Conservation (phyloP, 1,140 invertebrate species). For the Schlechtendalia chinensis region DNA sequence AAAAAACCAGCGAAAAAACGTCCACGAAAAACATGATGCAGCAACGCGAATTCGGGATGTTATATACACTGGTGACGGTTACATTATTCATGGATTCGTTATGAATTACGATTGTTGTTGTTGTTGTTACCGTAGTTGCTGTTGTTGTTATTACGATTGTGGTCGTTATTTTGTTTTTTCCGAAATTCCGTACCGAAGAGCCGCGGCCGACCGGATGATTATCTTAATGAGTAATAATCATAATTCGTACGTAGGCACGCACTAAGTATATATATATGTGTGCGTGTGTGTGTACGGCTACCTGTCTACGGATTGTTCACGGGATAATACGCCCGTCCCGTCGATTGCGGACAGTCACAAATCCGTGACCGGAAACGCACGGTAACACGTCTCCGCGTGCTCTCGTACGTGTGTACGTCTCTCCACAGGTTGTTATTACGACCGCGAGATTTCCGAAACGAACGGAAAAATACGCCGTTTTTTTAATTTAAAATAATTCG, state of each 20-base stretch:
- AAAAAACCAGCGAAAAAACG: neutral
- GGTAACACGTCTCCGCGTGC: no score
- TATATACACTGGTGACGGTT: neutral
- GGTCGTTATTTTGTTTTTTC: constrained; percentile 16
- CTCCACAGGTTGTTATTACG: neutral
- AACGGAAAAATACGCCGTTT: neutral
- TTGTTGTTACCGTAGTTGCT: neutral
- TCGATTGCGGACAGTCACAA: constrained; percentile 33
- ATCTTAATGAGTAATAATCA: neutral
- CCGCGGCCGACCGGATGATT: neutral
- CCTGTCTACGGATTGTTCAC: no score
- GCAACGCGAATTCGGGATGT: no score
- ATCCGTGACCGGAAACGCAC: constrained; percentile 39
- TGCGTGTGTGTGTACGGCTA: no score
- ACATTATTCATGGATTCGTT: no score
- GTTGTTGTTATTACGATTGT: neutral
- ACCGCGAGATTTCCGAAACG: neutral
- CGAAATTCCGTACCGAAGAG: neutral
- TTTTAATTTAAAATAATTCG: constrained; percentile 12
- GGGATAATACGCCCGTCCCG: neutral
- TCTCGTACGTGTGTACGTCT: neutral
- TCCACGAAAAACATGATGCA: neutral
- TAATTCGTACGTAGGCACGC: neutral
- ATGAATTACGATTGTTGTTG: no score
- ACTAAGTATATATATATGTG: neutral